Percentiles rank a stretch among this genome's conserved stretches.
These are phyloP conservation scores for Hyppa rectilinea DNA, from an alignment of 2,888 invertebrate genomes.

Conservation along the genomic window DNA sequence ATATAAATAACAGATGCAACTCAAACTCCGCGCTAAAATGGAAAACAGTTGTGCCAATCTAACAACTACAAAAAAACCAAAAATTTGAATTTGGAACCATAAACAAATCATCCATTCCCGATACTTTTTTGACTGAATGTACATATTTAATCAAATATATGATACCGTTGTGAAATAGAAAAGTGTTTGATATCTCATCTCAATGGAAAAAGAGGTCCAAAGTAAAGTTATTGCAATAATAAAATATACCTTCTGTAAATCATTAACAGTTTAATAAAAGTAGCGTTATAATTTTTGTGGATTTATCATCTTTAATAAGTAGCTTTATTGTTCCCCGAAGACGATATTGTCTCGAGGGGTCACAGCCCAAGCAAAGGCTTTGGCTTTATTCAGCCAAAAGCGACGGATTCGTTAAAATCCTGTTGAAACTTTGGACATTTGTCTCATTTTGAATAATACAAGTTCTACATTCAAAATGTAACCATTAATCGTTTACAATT, in stretches of 20 bases:
- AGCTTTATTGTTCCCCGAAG: constrained; percentile 57
- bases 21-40: no score
- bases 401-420: constrained; percentile 27
- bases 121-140: no score
- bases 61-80: no score
- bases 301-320: constrained; percentile 56
- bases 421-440: constrained; percentile 56
- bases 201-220: neutral
- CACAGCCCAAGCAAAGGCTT: no score
- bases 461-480: constrained; percentile 25
- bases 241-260: neutral
- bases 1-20: no score
- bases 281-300: constrained; percentile 29
- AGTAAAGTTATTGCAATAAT: neutral
- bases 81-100: no score
- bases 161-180: neutral
- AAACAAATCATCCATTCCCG: no score
- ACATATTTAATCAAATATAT: neutral
- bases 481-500: constrained; percentile 44
- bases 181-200: neutral
- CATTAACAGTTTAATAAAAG: constrained; percentile 31
- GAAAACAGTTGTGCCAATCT: no score
- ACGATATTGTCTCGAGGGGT: constrained; percentile 50
- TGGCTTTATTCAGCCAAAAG: constrained; percentile 36
- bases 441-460: constrained; percentile 49